Conservation (phyloP, 37 sponge, comb jelly and placozoan species). For the Bolinopsis microptera region DNA sequence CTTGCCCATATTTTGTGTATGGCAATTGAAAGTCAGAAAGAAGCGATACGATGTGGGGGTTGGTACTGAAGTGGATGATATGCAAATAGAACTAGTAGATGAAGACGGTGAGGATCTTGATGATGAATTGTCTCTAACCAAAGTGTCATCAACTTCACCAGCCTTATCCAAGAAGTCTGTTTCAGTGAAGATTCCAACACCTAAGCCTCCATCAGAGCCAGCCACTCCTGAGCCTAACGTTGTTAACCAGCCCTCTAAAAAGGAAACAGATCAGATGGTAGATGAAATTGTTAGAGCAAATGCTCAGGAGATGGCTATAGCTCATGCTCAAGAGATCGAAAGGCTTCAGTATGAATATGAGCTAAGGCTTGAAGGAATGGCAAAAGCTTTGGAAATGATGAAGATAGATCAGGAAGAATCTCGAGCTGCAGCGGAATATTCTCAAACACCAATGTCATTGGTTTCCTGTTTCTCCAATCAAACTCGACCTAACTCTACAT, state of each 20-base stretch:
- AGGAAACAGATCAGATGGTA: conserved; percentile 18
- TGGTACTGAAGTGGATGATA: background rate
- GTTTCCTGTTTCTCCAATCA: conserved; percentile 19
- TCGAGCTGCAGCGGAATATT: background rate
- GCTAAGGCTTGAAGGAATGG: conserved; percentile 46
- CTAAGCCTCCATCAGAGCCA: conserved; percentile 50
- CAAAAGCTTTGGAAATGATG: conserved; percentile 48
- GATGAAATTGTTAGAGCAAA: conserved; percentile 14
- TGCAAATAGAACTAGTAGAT: background rate
- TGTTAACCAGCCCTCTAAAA: background rate
- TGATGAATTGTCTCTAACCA: background rate
- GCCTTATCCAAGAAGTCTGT: conserved; percentile 52
- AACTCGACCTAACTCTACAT: background rate
- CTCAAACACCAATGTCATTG: conserved; percentile 38
- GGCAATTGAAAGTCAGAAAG: conserved; percentile 42
- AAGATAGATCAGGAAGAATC: conserved; percentile 23
- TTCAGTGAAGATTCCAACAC: conserved; percentile 41
- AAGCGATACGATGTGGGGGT: background rate
- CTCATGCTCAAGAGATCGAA: conserved; percentile 59
- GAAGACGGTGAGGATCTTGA: background rate
- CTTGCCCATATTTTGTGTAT: conserved; percentile 48
- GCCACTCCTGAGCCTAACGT: conserved; percentile 26
- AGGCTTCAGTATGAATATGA: conserved; percentile 52
- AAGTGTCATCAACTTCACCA: background rate
- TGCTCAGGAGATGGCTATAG: conserved; percentile 48